These are phyloP conservation scores for Brachyhypopomus gauderio DNA, from an alignment of 2,113 vertebrate species.

Conservation along the genomic window DNA sequence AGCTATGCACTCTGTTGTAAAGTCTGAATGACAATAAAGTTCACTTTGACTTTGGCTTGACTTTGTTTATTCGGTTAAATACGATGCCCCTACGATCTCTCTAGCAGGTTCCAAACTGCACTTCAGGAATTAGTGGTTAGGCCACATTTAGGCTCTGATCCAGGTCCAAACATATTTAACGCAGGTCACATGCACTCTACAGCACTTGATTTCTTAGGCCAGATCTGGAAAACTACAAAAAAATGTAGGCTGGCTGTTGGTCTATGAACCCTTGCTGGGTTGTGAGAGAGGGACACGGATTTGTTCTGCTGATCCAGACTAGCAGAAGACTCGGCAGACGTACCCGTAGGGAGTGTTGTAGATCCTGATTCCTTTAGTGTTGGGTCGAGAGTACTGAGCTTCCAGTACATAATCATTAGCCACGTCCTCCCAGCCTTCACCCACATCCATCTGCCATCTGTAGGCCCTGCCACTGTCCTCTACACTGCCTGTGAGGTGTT, in stretches of 20 bases:
- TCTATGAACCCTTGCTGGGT: not conserved
- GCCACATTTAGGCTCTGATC: not conserved
- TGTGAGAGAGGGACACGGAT: not conserved
- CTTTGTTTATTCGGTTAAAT: not conserved
- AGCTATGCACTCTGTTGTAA: too few relatives aligned
- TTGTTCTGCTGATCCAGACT: not conserved
- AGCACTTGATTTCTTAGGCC: not conserved
- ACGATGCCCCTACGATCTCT: not conserved
- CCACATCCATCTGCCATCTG: conserved; percentile 69
- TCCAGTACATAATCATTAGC: conserved; percentile 69
- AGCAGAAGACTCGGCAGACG: not conserved
- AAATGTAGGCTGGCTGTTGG: not conserved
- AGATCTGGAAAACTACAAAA: not conserved
- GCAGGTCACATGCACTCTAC: not conserved
- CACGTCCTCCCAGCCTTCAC: conserved; percentile 62
- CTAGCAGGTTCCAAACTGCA: not conserved
- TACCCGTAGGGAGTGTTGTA: conserved; percentile 71
- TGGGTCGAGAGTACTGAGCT: conserved; percentile 70
- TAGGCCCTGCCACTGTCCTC: conserved; percentile 51
- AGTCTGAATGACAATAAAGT: too few relatives aligned
- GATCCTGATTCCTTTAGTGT: conserved; percentile 66
- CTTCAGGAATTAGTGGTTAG: not conserved
- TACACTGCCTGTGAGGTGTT: conserved; percentile 29
- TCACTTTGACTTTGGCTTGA: too few relatives aligned
- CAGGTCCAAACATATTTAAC: not conserved